Base-by-base conservation (phyloP, 1,140 invertebrate species). In the Drosophila bocqueti region DNA sequence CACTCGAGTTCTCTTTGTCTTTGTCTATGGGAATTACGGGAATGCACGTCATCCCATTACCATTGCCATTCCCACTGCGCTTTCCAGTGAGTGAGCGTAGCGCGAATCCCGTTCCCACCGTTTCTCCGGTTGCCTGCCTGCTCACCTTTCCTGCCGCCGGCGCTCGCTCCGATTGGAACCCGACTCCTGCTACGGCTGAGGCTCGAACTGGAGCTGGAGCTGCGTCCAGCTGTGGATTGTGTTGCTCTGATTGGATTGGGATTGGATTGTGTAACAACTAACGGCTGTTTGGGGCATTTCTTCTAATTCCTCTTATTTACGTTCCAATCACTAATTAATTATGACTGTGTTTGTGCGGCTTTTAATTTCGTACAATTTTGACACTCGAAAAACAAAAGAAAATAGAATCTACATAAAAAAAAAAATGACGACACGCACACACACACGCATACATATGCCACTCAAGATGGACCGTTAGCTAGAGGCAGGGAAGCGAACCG, bases 111-210 rank as follows among this genome's bases (percentile, higher is more conserved):
- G 54, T 66, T 69, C 66, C 66, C 61, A 69, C 59, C 26, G 64
- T 9, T 49, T 50, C 66, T 69, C 61, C 66, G 18, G 18, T 69
- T 69, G 46, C 66, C 13, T 69, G 46, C 66, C 13, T 16, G 13
- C 67, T 71, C 67, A 71, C 67, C 67, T 71, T 71, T 57, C 67
- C 67, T 68, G 42, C 67, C 36, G 62, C 63, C 50, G 67, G 66
- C 52, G 52, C 18, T 55, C 47, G 62, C 31, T 67, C 66, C 54
- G 40, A 47, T 57, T 68, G 67, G 67, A 71, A 71, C n/a, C 36
- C 36, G 42, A 71, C 43, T 64, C 49, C 61, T 55, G 36, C 46
- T 36, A 45, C 60, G 34, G 60, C 50, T 45, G 63, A 24, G 65
- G 47, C 66, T 57, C 13, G 31, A 36, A 62, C 47, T 64, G 36